Base-by-base conservation (phyloP, 2,113 vertebrate genomes). In the Hymenochirus boettgeri region DNA sequence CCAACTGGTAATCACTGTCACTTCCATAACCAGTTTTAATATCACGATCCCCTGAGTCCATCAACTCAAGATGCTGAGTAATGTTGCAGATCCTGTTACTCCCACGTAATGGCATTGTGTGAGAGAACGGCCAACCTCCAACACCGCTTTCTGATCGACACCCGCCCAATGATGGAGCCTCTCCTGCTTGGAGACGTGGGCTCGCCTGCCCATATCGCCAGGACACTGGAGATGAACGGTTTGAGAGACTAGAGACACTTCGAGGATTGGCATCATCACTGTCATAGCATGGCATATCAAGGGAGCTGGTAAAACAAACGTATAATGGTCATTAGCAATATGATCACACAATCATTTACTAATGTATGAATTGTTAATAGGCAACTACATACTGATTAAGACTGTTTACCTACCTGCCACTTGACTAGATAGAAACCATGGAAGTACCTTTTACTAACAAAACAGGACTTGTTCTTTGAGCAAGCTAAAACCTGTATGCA, bases 121-220 rank as follows among this genome's bases (percentile, higher is more conserved):
- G 93, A 0, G 90, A 77, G 65, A 92, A 99, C 74, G 90, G 93
- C 0, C 90, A 74, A 0, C 84, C 76, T 77, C 92, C 89, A 0
- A 85, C 86, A 1, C 81, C 74, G 39, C 86, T 85, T 70, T 88
- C 88, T 0, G 88, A 78, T 42, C 88, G 87, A 76, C 92, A 96
- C 0, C 90, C 94, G 2, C 91, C 91, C 0, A 93, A 91, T 0
- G 95, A 98, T 0, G 94, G 95, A 0, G 95, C 94, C 0, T 97
- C 95, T 0, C 95, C 95, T 0, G 95, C 95, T 83, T 98, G 95
- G 69, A 98, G 84, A 8, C 95, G 87, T 0, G 95, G 95, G 71
- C 95, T 97, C 5, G 95, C 90, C 74, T 97, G 94, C 58, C 94
- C 94, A 0, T 97, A 93, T 70, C 91, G 93, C 94, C 95, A 96